These are phyloP conservation scores for Macheiramphus alcinus DNA, from an alignment of 2,113 vertebrate genomes.

Conservation along the genomic window DNA sequence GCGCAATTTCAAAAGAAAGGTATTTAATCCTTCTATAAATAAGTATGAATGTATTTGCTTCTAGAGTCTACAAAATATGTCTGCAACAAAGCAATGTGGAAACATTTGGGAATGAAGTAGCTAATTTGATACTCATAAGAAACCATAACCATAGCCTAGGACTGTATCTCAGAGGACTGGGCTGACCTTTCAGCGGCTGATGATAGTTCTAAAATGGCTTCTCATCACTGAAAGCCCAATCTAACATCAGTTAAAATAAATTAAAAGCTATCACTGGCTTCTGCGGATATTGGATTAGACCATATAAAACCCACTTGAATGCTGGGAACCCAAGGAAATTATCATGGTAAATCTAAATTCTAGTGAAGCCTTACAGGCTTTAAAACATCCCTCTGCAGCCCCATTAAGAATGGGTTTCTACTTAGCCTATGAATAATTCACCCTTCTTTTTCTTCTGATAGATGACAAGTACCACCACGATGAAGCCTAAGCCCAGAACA, in stretches of 20 bases:
- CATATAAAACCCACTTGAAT: conserved; percentile 8
- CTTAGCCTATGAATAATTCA: neutral
- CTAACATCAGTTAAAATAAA: conserved; percentile 36
- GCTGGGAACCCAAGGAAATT: conserved; percentile 23
- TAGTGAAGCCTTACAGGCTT: neutral
- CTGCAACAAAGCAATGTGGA: neutral
- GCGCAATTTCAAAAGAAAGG: neutral
- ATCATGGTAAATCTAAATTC: conserved; percentile 38
- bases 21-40: conserved; percentile 12
- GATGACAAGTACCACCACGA: neutral
- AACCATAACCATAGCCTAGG: neutral
- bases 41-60: neutral
- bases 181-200: conserved; percentile 23
- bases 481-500: neutral
- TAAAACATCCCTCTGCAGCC: neutral
- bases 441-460: neutral
- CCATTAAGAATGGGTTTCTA: neutral
- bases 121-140: conserved; percentile 1
- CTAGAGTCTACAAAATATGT: neutral
- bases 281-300: neutral
- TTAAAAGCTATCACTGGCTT: conserved; percentile 35
- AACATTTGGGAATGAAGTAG: neutral
- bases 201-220: neutral
- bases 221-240: conserved; percentile 32
- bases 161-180: neutral